Evolutionary conservation across 2,888 invertebrate species (phyloP), one percentile per base, ranked within the genome.

Genomic region (Dynastes hyllus): DNA sequence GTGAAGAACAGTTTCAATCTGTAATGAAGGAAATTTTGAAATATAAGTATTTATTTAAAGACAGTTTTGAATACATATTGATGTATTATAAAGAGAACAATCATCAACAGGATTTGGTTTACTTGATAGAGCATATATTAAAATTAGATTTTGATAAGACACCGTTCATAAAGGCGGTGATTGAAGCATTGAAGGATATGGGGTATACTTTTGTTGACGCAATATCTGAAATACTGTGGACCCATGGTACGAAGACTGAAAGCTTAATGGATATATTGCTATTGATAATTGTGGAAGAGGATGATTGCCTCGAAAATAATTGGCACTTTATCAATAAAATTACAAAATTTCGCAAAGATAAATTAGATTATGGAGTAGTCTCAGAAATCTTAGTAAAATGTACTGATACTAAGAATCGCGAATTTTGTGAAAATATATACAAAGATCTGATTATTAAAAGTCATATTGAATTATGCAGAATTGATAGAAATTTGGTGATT

Each of bases 321-420:
- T 81, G 81, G 81, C 45, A 66, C n/a, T 53, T 81, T 13, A 66
- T 80, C 5, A 37, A 75, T 50, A 81, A 80, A 65, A 63, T 81
- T 40, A 78, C 65, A 3, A 77, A 71, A 37, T 80, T 78, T 29
- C 77, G 77, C 4, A 51, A 22, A 4, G 29, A 58, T n/a, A 65
- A 67, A 11, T 61, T 81, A 13, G 77, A 81, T 70, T 61, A 58
- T 22, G 77, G 73, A 8, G 70, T 81, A 0, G 71, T 80, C 9
- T n/a, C 32, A 1, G 76, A 80, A 53, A 77, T 80, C 8, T 66
- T 81, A 29, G 40, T 67, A 2, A 75, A 70, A 16, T 81, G 81
- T 58, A 22, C 32, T 6, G 5, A 75, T 1, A 32, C 16, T 32
- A 66, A 66, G 2, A 77, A 67, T 53, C 65, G 70, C 40, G 32